Percentiles rank a stretch among this genome's conserved stretches.
Evolutionary conservation across 2,888 invertebrate genomes (phyloP).

Genomic region (Yponomeuta cagnagella): DNA sequence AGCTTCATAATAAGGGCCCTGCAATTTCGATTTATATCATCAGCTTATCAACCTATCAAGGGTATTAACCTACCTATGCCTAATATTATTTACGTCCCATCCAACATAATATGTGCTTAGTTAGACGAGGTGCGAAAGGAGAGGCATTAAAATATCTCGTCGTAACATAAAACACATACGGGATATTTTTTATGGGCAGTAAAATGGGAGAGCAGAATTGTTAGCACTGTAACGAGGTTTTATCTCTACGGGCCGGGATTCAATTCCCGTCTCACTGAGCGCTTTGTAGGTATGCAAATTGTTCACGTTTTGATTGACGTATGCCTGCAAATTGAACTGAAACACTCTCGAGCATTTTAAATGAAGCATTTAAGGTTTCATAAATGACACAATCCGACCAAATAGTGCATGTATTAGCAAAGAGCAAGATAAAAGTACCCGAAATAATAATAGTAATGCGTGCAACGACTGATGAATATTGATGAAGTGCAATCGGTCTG

Average conservation of each 20-base stretch:
- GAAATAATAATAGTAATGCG: too few relatives aligned
- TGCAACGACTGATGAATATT: too few relatives aligned
- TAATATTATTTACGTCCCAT: background rate
- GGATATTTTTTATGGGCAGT: slow-evolving; percentile 53
- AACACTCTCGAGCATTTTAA: background rate
- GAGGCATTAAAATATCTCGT: slow-evolving; percentile 36
- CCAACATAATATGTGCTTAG: slow-evolving; percentile 1
- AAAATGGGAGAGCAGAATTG: slow-evolving; percentile 47
- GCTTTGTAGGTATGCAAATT: background rate
- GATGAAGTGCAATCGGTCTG: too few relatives aligned
- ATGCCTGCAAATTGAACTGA: background rate
- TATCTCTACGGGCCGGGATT: slow-evolving; percentile 8
- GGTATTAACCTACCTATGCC: background rate
- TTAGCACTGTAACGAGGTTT: slow-evolving; percentile 32
- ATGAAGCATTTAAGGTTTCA: background rate
- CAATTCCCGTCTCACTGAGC: slow-evolving; percentile 3
- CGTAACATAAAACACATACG: slow-evolving; percentile 45
- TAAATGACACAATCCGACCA: background rate
- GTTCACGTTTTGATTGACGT: background rate
- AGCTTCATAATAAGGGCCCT: too few relatives aligned
- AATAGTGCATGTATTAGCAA: too few relatives aligned
- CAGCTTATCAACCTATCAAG: too few relatives aligned
- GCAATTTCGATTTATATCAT: too few relatives aligned
- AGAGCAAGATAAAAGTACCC: too few relatives aligned
- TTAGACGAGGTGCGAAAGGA: slow-evolving; percentile 29